Evolutionary conservation across 2,113 vertebrate genomes (phyloP).

Genomic region (Seriola rivoliana): DNA sequence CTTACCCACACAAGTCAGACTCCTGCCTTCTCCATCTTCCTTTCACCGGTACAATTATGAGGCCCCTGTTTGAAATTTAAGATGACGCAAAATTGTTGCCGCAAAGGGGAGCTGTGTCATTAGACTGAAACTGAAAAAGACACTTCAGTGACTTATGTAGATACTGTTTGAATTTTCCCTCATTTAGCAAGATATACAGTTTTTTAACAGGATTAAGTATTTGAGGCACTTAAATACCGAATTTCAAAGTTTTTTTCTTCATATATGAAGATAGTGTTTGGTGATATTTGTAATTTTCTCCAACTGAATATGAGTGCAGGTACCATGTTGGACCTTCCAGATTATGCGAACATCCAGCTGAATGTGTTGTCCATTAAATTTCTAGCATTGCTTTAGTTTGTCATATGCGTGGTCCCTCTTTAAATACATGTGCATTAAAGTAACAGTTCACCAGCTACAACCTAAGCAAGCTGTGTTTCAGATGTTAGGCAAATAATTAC

Average conservation of each 20-base stretch:
- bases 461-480: not conserved
- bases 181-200: not conserved
- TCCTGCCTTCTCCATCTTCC: slow-evolving; percentile 36
- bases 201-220: not conserved
- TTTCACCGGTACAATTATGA: slow-evolving; percentile 32
- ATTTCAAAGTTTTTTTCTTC: not conserved
- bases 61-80: slow-evolving; percentile 25
- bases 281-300: not conserved
- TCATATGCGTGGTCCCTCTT: not conserved
- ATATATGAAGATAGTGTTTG: no score
- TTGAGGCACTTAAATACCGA: no score
- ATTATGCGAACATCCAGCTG: not conserved
- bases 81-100: slow-evolving; percentile 19
- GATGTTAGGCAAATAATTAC: not conserved
- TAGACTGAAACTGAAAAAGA: not conserved
- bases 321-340: not conserved
- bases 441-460: not conserved
- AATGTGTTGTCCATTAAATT: not conserved
- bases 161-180: not conserved
- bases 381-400: not conserved
- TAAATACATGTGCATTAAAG: not conserved
- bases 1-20: slow-evolving; percentile 52
- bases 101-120: slow-evolving; percentile 9
- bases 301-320: not conserved
- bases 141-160: not conserved